Evolutionary conservation across 2,888 invertebrate genomes (phyloP), one percentile per base, ranked within the genome.

Genomic region (Smittia aterrima): DNA sequence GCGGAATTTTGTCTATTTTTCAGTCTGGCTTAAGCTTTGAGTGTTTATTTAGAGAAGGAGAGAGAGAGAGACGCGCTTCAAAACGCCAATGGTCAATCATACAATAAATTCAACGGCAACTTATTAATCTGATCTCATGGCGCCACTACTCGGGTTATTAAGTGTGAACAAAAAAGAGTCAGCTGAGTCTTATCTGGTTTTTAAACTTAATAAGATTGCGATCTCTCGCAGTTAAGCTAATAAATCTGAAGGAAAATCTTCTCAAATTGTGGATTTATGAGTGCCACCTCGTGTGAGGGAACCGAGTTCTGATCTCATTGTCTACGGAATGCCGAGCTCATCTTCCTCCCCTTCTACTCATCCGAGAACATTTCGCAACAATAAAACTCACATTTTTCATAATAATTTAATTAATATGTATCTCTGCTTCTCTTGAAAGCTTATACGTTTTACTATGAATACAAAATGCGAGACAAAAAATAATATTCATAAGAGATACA

Each of bases 241-340:
- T 47, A 47, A 47, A 47, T 47, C 47, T 47, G 47, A 47, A 47
- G 16, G 16, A 47, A 16, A 58, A 22, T 24, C 16, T 58, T 20
- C 24, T 58, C 16, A 22, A 47, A 47, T 47, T 58, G 58, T 20
- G 11, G 7, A 58, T 58, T 58, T 58, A 24, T 18, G 58, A 58
- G 2, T 58, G 24, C 24, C 58, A 58, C 58, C 24, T 58, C 24
- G 7, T 13, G 20, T n/a, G 13, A n/a, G 6, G 11, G 16, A 4
- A 7, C 4, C 24, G 24, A 22, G 22, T 4, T 58, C 58, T 58
- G 58, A 58, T 58, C 58, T 58, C 58, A 58, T 58, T 58, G 58
- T 58, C 58, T 58, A 58, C 58, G 58, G 20, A 58, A 24, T 22
- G 58, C 58, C 58, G 22, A 58, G 47, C 13, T 47, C 47, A 47